Base-by-base conservation (phyloP, 2,888 invertebrate species). In the Leptinotarsa haldemani region DNA sequence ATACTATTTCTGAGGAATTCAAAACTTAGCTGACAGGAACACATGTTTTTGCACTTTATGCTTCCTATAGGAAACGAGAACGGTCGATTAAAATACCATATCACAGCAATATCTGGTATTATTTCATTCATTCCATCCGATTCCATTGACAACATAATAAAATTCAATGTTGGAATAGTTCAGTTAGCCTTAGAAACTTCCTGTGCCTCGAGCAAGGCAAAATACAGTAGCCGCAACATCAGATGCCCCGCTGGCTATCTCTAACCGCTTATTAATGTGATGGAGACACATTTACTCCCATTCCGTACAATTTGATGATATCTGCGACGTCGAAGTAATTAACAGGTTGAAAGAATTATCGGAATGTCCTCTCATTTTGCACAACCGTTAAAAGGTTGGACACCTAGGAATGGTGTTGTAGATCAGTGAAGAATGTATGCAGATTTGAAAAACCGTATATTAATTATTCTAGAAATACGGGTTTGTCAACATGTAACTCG, bases 201-300 rank as follows among this genome's bases (percentile, higher is more conserved):
- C 61, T 61, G 61, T 56, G 68, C 68, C 68, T 16, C 22, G 20
- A 70, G 66, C 66, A 47, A 56, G 47, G 71, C 66, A 66, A 58
- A 71, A 66, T 66, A 71, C 71, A 58, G 66, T 71, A 71, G 71
- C 71, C 30, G 65, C 58, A 66, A 20, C 64, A 53, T 65, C 58
- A 65, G 71, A 71, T 18, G 22, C 4, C 71, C 71, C 71, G 71
- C 65, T 66, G 66, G 58, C 65, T 47, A 56, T 68, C 1, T 68
- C 53, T 46, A 68, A 68, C 68, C 18, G 56, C 56, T 68, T 52
- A 68, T 56, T 68, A 58, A 68, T 58, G 30, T 56, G 40, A 48
- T 47, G 47, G 40, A 68, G 68, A 56, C 68, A 56, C 46, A 30
- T 68, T 68, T 68, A 68, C 68, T 56, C 25, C 20, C 18, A 56